Conservation (phyloP, 2,797 vertebrate species). For the Brachyrhaphis roseni region DNA sequence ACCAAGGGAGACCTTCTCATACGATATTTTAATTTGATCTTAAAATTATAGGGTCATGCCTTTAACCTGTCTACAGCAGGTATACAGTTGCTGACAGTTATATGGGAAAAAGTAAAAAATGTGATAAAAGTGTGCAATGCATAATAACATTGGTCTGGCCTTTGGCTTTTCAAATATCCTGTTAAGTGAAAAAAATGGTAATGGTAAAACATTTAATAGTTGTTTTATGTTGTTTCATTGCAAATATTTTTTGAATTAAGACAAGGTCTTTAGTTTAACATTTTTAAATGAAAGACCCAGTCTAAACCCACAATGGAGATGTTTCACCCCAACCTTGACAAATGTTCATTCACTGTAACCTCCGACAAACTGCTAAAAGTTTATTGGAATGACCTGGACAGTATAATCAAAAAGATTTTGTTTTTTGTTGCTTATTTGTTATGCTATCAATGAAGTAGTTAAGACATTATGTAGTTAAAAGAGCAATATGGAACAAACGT, state of each 20-base stretch:
- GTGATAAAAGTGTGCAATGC: background rate
- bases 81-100: background rate
- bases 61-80: background rate
- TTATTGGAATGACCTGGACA: background rate
- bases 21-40: background rate
- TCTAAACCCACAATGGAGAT: background rate
- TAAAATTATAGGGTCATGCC: background rate
- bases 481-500: background rate
- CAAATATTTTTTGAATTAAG: background rate
- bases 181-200: background rate
- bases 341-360: background rate
- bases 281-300: too few relatives aligned
- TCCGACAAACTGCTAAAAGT: background rate
- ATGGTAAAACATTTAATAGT: background rate
- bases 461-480: background rate
- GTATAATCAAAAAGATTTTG: background rate
- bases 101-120: background rate
- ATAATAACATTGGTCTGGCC: background rate
- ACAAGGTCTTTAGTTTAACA: background rate
- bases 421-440: background rate
- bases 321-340: background rate
- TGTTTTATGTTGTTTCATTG: background rate
- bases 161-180: background rate
- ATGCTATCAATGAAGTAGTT: background rate
- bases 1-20: background rate